These are phyloP conservation scores for Lasioglossum leucozonium DNA, from an alignment of 2,888 invertebrate species.

Conservation along the genomic window DNA sequence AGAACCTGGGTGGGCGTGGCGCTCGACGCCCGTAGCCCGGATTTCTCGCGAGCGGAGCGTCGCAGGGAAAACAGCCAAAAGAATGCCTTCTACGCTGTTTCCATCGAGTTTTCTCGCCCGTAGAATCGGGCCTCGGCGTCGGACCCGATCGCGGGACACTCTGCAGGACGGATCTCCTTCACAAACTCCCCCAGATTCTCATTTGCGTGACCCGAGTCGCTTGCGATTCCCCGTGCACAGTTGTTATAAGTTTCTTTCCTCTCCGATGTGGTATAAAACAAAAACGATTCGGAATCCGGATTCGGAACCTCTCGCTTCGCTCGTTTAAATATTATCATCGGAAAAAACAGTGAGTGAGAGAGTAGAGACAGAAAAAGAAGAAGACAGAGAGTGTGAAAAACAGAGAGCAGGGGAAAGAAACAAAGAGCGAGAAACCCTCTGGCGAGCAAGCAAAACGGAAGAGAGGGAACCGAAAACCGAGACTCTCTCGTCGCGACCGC, in stretches of 20 bases:
- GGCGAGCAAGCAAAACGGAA: constrained; percentile 28
- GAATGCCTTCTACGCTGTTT: background rate
- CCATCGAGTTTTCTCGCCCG: background rate
- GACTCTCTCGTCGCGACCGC: constrained; percentile 56
- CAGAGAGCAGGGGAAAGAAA: constrained; percentile 1
- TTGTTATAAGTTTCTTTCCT: background rate
- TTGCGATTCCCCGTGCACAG: constrained; percentile 36
- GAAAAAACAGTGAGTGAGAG: constrained; percentile 5
- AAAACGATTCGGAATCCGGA: constrained; percentile 15
- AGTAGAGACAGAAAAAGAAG: constrained; percentile 17
- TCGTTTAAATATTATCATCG: constrained; percentile 32
- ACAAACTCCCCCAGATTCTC: background rate
- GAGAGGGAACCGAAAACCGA: constrained; percentile 24
- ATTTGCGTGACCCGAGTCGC: constrained; percentile 63
- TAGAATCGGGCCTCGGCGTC: background rate
- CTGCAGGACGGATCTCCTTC: background rate
- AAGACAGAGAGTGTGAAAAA: background rate
- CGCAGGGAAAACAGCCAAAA: background rate
- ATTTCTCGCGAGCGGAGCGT: constrained; percentile 15
- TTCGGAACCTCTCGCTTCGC: constrained; percentile 46
- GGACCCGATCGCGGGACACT: background rate
- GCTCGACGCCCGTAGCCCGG: background rate
- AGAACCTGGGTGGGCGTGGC: background rate
- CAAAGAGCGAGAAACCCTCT: constrained; percentile 20
- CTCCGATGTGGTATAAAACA: background rate